Evolutionary conservation across 1,140 invertebrate species (phyloP).

Genomic region (Campoletis sonorensis): DNA sequence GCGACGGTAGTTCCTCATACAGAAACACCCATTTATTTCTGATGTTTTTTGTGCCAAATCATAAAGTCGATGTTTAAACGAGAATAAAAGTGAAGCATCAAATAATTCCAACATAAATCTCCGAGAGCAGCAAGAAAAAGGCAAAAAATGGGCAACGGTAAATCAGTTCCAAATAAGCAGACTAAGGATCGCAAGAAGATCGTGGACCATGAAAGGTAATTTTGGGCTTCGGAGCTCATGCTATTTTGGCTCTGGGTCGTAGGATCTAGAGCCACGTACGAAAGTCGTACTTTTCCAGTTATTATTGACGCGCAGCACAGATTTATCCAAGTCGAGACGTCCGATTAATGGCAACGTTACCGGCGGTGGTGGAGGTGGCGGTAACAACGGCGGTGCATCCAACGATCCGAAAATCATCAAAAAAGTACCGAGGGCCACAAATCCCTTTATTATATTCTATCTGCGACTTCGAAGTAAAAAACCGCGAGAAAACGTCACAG

Average conservation of each 20-base stretch:
- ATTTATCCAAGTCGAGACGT: constrained; percentile 51
- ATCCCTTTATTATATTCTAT: constrained; percentile 72
- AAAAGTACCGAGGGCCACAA: constrained; percentile 55
- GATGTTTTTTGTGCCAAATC: background rate
- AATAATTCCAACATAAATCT: background rate
- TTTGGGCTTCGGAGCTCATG: constrained; percentile 4
- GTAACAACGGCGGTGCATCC: background rate
- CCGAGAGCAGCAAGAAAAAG: background rate
- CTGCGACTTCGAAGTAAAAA: constrained; percentile 65
- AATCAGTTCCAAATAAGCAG: constrained; percentile 18
- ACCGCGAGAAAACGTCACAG: constrained; percentile 63
- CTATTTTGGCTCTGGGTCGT: constrained; percentile 12
- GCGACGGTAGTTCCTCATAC: background rate
- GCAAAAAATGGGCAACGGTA: constrained; percentile 22
- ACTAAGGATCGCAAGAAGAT: constrained; percentile 13
- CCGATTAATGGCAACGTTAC: background rate
- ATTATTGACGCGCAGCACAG: constrained; percentile 67
- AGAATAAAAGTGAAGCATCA: background rate
- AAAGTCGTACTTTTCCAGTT: constrained; percentile 52
- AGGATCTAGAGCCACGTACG: constrained; percentile 32
- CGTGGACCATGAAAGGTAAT: constrained; percentile 23
- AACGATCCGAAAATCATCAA: constrained; percentile 18
- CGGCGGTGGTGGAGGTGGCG: constrained; percentile 31
- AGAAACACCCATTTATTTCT: background rate
- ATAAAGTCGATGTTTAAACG: background rate